Base-by-base conservation (phyloP, 2,888 invertebrate genomes). In the Raillietiella orientalis region DNA sequence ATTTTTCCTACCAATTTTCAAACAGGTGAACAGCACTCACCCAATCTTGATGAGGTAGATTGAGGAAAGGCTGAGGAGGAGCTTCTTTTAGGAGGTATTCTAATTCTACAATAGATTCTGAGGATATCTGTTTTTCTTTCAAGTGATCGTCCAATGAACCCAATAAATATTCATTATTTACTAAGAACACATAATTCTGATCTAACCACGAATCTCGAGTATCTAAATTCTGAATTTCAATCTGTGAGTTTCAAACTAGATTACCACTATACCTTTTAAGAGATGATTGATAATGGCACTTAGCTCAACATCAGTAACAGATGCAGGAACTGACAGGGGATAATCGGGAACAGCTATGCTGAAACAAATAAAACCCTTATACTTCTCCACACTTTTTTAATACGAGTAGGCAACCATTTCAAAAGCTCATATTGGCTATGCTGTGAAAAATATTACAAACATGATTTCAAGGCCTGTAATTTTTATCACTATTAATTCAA, bases 41-140 rank as follows among this genome's bases (percentile, higher is more conserved):
- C 93, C 93, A 96, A 43, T 96, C 93, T 47, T 90, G 82, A 39
- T 90, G 87, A 44, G 75, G 57, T 34, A 93, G 52, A 42, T 77
- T 75, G 44, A 84, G 72, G 41, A 77, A 64, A 1, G 90, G 87
- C 39, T 72, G 62, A 0, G 93, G 93, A 1, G 87, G 67, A 8
- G 84, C 75, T 36, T 69, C 66, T 36, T 71, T 61, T 42, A 77
- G 71, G 13, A 90, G 52, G 48, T 90, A 93, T 47, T 93, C 90
- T 26, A 93, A 58, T 34, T 74, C 67, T 34, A 90, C 51, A 6
- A 74, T 66, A 27, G 62, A 59, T 53, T 93, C 90, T 25, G 64
- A 63, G 1, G 72, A 71, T 6, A 67, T 52, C 20, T 58, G 58
- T 37, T 65, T 66, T 30, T 69, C 63, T 32, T 61, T 56, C 28